Evolutionary conservation across 2,797 vertebrate genomes (phyloP).

Genomic region (Chelmon rostratus): DNA sequence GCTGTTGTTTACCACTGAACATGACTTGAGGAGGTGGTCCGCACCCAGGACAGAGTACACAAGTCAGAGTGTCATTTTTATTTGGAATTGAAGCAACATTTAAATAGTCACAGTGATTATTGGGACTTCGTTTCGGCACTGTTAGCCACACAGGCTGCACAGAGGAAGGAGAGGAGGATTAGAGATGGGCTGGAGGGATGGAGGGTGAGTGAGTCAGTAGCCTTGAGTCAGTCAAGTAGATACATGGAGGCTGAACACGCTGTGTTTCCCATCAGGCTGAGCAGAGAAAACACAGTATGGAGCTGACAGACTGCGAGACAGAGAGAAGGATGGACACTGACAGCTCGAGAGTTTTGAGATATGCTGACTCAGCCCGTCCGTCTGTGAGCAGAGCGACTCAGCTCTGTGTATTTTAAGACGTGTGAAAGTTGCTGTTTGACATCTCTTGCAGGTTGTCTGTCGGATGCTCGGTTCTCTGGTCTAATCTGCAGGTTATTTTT

Average conservation of each 20-base stretch:
- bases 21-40: not conserved
- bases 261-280: constrained; percentile 46
- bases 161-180: not conserved
- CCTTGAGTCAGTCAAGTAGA: constrained; percentile 33
- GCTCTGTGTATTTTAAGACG: constrained; percentile 34
- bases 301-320: constrained; percentile 21
- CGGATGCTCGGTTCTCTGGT: not conserved
- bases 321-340: constrained; percentile 59
- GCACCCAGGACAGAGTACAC: not conserved
- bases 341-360: constrained; percentile 53
- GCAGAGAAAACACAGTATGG: constrained; percentile 17
- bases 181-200: constrained; percentile 8
- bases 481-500: not conserved
- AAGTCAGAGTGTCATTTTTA: not conserved
- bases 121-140: constrained; percentile 2
- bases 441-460: constrained; percentile 18
- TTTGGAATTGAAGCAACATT: not conserved
- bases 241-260: constrained; percentile 21
- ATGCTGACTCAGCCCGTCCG: constrained; percentile 63
- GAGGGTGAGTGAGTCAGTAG: constrained; percentile 7
- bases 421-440: constrained; percentile 52
- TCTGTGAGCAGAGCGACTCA: not conserved
- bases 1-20: not conserved
- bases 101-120: not conserved
- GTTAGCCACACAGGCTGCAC: not conserved